Base-by-base conservation (phyloP, 2,888 invertebrate genomes). In the Glaucopsyche alexis region DNA sequence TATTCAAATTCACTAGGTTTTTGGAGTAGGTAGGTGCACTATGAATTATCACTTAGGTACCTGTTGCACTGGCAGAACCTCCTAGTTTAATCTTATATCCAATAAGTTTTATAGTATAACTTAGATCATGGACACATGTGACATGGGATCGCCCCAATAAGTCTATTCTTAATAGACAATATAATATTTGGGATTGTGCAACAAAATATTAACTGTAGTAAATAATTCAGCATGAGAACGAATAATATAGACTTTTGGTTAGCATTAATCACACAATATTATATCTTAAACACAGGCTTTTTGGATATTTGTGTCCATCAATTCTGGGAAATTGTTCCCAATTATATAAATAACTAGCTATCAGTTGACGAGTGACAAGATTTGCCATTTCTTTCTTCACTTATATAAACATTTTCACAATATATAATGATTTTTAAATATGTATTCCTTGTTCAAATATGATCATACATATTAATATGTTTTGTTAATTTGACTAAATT, bases 321-420 rank as follows among this genome's bases (percentile, higher is more conserved):
- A 77, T 82, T 84, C 84, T 84, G 81, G 83, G 84, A 82, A 86
- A 85, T 82, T 84, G 83, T 81, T 80, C 82, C 73, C 79, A 81
- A 80, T 79, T 87, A 88, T 90, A 91, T 82, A 90, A 89, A 91
- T 90, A 91, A 88, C 89, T 84, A 78, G 81, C 82, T 80, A 81
- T 82, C 79, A 79, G 79, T 75, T 74, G 72, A 72, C 77, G 76
- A 74, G 73, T 78, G n/a, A 88, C 85, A 82, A 80, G 76, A 77
- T 85, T 85, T 83, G 82, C 84, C 81, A 82, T 84, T 84, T 83
- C 83, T 84, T 87, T 81, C 84, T 81, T 80, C 81, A 80, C 81
- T 84, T 86, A 85, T 87, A 85, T 84, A 82, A 82, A 82, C 80
- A 81, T 77, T 76, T 83, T 85, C 87, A 88, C 83, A 86, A 83